Conservation (phyloP, 2,797 vertebrate genomes). For the Hydrocynus forskahlii region DNA sequence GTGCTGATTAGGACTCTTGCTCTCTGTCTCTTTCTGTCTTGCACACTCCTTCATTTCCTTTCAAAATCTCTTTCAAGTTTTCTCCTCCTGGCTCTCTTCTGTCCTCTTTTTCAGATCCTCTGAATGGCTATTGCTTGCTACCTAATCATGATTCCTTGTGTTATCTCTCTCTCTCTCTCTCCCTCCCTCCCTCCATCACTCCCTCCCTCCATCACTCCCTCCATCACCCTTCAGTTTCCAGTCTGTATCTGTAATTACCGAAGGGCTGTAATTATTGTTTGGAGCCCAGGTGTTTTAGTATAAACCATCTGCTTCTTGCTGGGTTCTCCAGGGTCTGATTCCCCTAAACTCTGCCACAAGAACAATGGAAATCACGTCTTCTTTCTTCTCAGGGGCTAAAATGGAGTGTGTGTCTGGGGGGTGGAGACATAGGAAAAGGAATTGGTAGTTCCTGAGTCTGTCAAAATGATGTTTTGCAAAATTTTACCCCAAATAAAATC, state of each 20-base stretch:
- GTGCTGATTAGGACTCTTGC: slow-evolving; percentile 27
- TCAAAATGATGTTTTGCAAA: no score
- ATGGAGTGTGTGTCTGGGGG: not conserved
- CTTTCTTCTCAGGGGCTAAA: not conserved
- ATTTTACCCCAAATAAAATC: not conserved
- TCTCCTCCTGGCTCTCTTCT: not conserved
- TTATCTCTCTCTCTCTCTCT: slow-evolving; percentile 7
- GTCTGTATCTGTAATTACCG: not conserved
- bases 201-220: not conserved
- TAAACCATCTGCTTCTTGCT: not conserved
- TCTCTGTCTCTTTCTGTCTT: slow-evolving; percentile 1
- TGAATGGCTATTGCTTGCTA: no score
- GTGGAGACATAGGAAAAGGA: not conserved
- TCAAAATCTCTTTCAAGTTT: not conserved
- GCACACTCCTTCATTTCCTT: not conserved
- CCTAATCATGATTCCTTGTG: no score
- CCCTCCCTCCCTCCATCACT: not conserved
- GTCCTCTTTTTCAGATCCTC: not conserved
- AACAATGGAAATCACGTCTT: not conserved
- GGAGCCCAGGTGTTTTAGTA: not conserved
- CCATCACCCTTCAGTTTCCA: no score
- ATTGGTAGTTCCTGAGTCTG: not conserved
- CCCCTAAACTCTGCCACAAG: not conserved
- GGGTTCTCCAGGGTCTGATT: not conserved
- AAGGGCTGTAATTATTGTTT: not conserved